These are phyloP conservation scores for Branchipolynoe longqiensis DNA, from an alignment of 2,888 invertebrate species.

Conservation along the genomic window DNA sequence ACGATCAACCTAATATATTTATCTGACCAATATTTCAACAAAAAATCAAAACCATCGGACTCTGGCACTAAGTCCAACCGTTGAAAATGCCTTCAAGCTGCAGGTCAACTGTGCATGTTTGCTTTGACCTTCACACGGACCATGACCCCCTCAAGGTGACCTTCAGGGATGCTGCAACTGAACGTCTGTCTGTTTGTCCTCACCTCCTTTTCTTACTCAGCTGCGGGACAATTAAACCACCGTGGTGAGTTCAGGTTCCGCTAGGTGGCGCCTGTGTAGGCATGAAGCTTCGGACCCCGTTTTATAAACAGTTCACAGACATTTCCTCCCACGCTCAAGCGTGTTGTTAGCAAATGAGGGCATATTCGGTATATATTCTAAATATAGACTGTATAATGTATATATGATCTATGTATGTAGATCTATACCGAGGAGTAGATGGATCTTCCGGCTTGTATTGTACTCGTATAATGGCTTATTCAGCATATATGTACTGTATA, in stretches of 20 bases:
- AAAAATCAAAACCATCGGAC: not conserved
- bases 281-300: slow-evolving; percentile 2
- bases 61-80: not conserved
- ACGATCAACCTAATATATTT: too few relatives aligned
- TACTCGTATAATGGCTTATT: too few relatives aligned
- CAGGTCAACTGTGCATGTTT: not conserved
- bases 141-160: not conserved
- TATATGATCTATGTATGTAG: too few relatives aligned
- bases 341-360: too few relatives aligned
- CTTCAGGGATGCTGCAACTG: not conserved
- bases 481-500: too few relatives aligned
- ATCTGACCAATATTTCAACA: too few relatives aligned
- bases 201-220: slow-evolving; percentile 1
- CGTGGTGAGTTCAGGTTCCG: slow-evolving; percentile 26
- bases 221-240: slow-evolving; percentile 32
- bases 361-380: too few relatives aligned
- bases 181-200: slow-evolving; percentile 27
- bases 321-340: too few relatives aligned
- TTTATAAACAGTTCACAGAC: too few relatives aligned
- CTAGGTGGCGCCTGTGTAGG: slow-evolving; percentile 32
- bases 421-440: too few relatives aligned
- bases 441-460: too few relatives aligned
- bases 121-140: not conserved
- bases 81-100: not conserved
- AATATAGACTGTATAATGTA: too few relatives aligned